Evolutionary conservation across 2,113 vertebrate species (phyloP).

Genomic region (Okapia johnstoni): DNA sequence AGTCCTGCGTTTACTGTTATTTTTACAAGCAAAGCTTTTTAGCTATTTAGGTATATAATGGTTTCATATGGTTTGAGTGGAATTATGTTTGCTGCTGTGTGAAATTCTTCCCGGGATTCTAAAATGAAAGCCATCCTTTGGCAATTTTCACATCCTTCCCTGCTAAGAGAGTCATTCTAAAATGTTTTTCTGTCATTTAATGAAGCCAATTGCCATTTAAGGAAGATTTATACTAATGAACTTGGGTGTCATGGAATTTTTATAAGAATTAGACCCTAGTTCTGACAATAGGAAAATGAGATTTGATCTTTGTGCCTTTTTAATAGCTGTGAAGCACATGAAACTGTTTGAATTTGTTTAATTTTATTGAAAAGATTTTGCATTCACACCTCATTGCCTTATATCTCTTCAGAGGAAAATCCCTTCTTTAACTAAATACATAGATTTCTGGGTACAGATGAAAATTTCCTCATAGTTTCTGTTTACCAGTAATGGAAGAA

Average conservation of each 20-base stretch:
- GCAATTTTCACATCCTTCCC: neutral
- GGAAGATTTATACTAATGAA: slow-evolving; percentile 56
- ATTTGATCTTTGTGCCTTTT: neutral
- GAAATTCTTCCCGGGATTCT: slow-evolving; percentile 34
- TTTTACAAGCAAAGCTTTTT: slow-evolving; percentile 47
- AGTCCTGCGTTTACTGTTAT: neutral
- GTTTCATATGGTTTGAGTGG: slow-evolving; percentile 37
- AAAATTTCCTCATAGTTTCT: neutral
- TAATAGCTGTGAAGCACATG: neutral
- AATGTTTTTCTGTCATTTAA: slow-evolving; percentile 19
- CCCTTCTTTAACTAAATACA: neutral
- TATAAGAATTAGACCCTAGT: neutral
- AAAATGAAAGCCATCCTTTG: slow-evolving; percentile 43
- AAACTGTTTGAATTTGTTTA: neutral
- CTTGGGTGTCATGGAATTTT: neutral
- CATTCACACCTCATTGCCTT: neutral
- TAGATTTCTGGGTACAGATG: neutral
- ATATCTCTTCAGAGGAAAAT: neutral
- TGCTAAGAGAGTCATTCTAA: neutral
- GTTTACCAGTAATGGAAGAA: neutral
- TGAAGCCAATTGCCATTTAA: slow-evolving; percentile 19
- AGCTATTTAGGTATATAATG: slow-evolving; percentile 19
- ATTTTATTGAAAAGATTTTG: neutral
- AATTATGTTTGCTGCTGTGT: slow-evolving; percentile 49
- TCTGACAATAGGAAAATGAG: slow-evolving; percentile 24